Conservation (phyloP, 2,797 vertebrate species). For the Pseudomugil gertrudae region DNA sequence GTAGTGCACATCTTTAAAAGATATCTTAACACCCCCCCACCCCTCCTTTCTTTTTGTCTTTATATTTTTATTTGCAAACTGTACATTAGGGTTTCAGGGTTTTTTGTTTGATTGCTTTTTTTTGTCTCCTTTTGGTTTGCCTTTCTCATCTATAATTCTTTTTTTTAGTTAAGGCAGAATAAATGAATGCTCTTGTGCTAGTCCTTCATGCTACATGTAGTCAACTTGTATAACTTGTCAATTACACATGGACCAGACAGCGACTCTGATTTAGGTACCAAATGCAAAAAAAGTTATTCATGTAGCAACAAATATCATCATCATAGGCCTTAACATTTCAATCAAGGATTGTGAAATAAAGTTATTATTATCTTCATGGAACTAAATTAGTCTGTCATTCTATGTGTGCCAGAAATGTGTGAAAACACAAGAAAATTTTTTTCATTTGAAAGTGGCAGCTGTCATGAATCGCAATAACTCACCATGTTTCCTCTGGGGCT, state of each 20-base stretch:
- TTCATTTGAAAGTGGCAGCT: neutral
- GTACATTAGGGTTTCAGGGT: neutral
- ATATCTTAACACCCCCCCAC: too few species aligned
- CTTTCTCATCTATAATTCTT: neutral
- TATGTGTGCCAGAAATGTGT: neutral
- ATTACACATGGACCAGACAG: neutral
- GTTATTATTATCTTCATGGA: neutral
- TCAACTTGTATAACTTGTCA: neutral
- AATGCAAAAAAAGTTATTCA: neutral
- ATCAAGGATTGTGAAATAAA: neutral
- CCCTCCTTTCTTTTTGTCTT: too few species aligned
- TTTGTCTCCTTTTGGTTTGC: neutral
- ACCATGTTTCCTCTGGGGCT: conserved; percentile 72
- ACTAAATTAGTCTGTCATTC: neutral
- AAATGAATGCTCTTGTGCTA: conserved; percentile 1
- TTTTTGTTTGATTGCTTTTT: too few species aligned
- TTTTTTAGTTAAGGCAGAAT: neutral
- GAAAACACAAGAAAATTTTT: neutral
- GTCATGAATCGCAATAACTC: conserved; percentile 48
- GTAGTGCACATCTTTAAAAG: too few species aligned
- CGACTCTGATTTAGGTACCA: neutral
- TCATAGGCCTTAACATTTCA: too few species aligned
- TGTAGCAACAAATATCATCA: neutral
- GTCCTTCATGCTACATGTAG: neutral
- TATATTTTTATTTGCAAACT: neutral